These are phyloP conservation scores for Eumerus sabulonum DNA, from an alignment of 2,888 invertebrate species.

Conservation along the genomic window DNA sequence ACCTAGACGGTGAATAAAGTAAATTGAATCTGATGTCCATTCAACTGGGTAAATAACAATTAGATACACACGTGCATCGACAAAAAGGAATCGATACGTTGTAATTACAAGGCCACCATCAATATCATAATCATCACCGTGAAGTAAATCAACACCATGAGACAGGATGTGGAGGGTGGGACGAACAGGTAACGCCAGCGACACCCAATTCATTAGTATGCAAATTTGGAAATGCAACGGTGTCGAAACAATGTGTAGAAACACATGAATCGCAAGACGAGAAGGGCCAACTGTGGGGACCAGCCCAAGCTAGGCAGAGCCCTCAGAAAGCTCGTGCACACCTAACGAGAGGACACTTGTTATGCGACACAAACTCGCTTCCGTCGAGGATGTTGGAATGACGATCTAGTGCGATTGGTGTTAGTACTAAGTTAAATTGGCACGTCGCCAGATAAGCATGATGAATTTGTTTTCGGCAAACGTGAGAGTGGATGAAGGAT, in stretches of 20 bases:
- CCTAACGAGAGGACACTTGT: constrained; percentile 20
- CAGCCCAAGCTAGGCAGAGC: constrained; percentile 6
- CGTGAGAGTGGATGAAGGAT: too few relatives aligned
- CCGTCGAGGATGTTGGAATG: background rate
- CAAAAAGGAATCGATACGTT: constrained; percentile 20
- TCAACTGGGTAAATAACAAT: constrained; percentile 33
- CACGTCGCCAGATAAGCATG: constrained; percentile 60
- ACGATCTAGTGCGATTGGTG: too few relatives aligned
- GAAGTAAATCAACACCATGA: too few relatives aligned
- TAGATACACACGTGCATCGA: background rate
- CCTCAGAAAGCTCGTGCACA: background rate
- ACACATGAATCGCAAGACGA: background rate
- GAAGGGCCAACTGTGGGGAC: background rate
- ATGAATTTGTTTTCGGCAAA: constrained; percentile 53
- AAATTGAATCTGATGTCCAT: constrained; percentile 52
- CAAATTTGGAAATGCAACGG: constrained; percentile 53
- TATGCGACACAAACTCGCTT: background rate
- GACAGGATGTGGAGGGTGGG: background rate
- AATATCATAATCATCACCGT: too few relatives aligned
- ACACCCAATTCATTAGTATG: constrained; percentile 54
- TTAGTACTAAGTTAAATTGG: constrained; percentile 54
- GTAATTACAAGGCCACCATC: constrained; percentile 20
- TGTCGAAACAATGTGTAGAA: constrained; percentile 31
- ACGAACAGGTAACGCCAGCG: background rate
- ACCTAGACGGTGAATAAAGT: constrained; percentile 13